Conservation (phyloP, 1,140 invertebrate genomes). For the Arctopsyche grandis region DNA sequence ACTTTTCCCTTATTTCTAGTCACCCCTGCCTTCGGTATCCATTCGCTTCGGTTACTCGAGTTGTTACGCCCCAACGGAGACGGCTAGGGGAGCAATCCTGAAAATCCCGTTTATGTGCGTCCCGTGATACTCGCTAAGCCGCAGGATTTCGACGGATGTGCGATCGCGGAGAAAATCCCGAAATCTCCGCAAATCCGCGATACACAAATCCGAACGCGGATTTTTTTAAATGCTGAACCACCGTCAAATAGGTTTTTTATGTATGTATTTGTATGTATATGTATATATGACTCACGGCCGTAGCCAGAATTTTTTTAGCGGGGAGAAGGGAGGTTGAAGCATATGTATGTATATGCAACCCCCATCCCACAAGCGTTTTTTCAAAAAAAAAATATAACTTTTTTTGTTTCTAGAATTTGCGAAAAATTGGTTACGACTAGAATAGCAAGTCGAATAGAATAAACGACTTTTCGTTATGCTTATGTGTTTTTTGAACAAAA, state of each 20-base stretch:
- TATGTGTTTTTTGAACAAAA: too few relatives aligned
- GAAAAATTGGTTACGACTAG: too few relatives aligned
- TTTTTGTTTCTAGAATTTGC: too few relatives aligned
- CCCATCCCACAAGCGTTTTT: too few relatives aligned
- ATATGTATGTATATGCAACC: too few relatives aligned
- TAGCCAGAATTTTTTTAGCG: too few relatives aligned
- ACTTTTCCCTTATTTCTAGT: neutral
- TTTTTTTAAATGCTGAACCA: slow-evolving; percentile 8
- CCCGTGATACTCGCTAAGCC: slow-evolving; percentile 38
- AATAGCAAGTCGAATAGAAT: too few relatives aligned
- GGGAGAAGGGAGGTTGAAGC: too few relatives aligned
- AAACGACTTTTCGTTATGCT: too few relatives aligned
- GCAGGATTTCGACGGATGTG: slow-evolving; percentile 28
- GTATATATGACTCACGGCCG: too few relatives aligned
- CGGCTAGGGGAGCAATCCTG: neutral
- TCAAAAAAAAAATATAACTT: too few relatives aligned
- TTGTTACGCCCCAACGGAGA: slow-evolving; percentile 38
- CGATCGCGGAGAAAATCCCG: slow-evolving; percentile 27
- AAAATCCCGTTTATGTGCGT: slow-evolving; percentile 44
- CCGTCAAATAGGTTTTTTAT: neutral
- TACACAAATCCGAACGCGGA: neutral
- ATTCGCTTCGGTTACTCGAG: slow-evolving; percentile 40
- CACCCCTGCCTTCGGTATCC: slow-evolving; percentile 24
- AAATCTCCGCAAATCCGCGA: slow-evolving; percentile 32
- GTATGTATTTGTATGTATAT: neutral